Percentiles rank a stretch among this genome's conserved stretches.
Evolutionary conservation across 2,888 invertebrate species (phyloP).

Genomic region (Catocala sponsa): DNA sequence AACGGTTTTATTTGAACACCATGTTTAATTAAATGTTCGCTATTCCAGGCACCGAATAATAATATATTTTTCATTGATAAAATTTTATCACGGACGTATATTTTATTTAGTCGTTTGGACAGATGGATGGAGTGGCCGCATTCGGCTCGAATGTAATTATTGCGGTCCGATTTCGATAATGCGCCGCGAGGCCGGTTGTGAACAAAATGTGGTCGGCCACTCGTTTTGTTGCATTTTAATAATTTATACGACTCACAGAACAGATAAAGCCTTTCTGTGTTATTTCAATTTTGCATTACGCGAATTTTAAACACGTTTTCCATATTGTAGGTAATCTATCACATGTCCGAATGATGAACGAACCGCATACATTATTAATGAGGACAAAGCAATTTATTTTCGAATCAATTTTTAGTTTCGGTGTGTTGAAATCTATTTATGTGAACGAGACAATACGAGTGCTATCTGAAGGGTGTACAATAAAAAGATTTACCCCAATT

Average conservation of each 20-base stretch:
- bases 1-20: constrained; percentile 59
- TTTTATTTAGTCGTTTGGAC: constrained; percentile 78
- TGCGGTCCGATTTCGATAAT: constrained; percentile 86
- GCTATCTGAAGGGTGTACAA: constrained; percentile 56
- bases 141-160: constrained; percentile 85
- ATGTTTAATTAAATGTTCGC: constrained; percentile 66
- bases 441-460: constrained; percentile 46
- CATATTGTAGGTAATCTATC: constrained; percentile 56
- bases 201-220: constrained; percentile 78
- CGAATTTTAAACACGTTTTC: constrained; percentile 47
- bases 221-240: constrained; percentile 84
- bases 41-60: constrained; percentile 66
- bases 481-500: constrained; percentile 83
- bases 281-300: constrained; percentile 66
- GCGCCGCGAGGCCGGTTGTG: constrained; percentile 77
- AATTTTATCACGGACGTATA: constrained; percentile 71
- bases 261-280: constrained; percentile 77
- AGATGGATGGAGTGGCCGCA: constrained; percentile 78
- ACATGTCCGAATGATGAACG: constrained; percentile 51
- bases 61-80: constrained; percentile 74
- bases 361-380: constrained; percentile 42
- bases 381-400: constrained; percentile 30
- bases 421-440: constrained; percentile 31
- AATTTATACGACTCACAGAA: constrained; percentile 76
- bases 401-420: constrained; percentile 23